phyloP scores from a whole-genome alignment of 1,140 invertebrate species.

The Telenomus remus region DNA sequence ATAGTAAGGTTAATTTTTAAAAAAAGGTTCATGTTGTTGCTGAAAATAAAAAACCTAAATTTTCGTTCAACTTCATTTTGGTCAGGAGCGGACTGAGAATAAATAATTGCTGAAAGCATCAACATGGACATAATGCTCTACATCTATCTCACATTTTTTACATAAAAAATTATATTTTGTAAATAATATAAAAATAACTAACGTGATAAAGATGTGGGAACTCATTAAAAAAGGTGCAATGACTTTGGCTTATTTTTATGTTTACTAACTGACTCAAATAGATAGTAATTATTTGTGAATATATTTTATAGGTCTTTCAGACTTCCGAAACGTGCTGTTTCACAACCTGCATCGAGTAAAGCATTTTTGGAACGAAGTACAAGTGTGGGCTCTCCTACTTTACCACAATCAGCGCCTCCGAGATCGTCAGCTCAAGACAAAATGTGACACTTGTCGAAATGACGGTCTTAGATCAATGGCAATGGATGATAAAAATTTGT shows the following conservation, averaged over 20 bases:
- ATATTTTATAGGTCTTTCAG: slow-evolving; percentile 67
- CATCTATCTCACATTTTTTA: too few species aligned
- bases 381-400: slow-evolving; percentile 65
- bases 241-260: background rate
- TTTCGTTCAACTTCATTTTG: too few species aligned
- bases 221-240: background rate
- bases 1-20: too few species aligned
- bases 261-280: background rate
- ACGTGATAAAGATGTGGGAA: too few species aligned
- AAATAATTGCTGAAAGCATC: too few species aligned
- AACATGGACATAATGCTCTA: too few species aligned
- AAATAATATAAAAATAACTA: too few species aligned
- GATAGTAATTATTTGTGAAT: background rate
- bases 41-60: too few species aligned
- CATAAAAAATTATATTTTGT: too few species aligned
- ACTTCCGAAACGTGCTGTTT: slow-evolving; percentile 69
- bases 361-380: slow-evolving; percentile 68
- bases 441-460: slow-evolving; percentile 73
- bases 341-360: slow-evolving; percentile 64
- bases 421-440: slow-evolving; percentile 66
- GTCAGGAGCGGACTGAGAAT: too few species aligned
- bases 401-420: slow-evolving; percentile 53
- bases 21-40: too few species aligned
- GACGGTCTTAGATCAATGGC: slow-evolving; percentile 72
- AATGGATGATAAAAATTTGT: slow-evolving; percentile 31